phyloP scores from a whole-genome alignment of 2,888 invertebrate species.

The Tanytarsus gracilentus region DNA sequence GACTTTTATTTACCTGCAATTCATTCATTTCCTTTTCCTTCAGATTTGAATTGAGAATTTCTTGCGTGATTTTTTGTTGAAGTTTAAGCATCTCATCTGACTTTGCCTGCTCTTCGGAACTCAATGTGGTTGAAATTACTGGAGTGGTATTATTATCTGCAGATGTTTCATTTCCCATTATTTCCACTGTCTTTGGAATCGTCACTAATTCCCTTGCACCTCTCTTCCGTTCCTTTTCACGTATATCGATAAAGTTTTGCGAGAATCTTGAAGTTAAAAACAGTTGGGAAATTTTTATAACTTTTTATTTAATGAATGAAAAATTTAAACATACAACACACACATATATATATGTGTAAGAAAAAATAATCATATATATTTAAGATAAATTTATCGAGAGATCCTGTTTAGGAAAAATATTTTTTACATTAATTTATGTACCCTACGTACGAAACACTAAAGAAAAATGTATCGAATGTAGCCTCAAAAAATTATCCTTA shows the following conservation, averaged over 20 bases:
- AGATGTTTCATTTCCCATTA: slow-evolving; percentile 30
- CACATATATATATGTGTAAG: too few relatives aligned
- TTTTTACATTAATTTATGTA: slow-evolving; percentile 14
- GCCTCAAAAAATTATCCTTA: not conserved
- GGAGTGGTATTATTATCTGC: slow-evolving; percentile 25
- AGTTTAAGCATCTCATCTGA: slow-evolving; percentile 42
- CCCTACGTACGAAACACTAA: not conserved
- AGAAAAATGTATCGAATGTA: not conserved
- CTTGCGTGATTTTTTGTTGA: slow-evolving; percentile 43
- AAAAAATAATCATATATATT: too few relatives aligned
- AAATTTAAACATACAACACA: too few relatives aligned
- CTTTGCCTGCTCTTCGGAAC: slow-evolving; percentile 32
- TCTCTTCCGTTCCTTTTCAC: slow-evolving; percentile 79
- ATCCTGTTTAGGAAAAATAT: too few relatives aligned
- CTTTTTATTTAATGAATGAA: too few relatives aligned
- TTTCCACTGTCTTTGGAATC: slow-evolving; percentile 31
- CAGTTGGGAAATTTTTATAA: not conserved
- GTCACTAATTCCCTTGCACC: slow-evolving; percentile 60
- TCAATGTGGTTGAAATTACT: slow-evolving; percentile 28
- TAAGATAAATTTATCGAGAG: too few relatives aligned
- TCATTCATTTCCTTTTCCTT: slow-evolving; percentile 43
- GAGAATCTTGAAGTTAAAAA: slow-evolving; percentile 60
- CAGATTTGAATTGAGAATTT: slow-evolving; percentile 43
- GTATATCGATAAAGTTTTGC: slow-evolving; percentile 86
- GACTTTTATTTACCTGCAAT: slow-evolving; percentile 37